Evolutionary conservation across 2,797 vertebrate species (phyloP).

Genomic region (Sitta carolinensis): DNA sequence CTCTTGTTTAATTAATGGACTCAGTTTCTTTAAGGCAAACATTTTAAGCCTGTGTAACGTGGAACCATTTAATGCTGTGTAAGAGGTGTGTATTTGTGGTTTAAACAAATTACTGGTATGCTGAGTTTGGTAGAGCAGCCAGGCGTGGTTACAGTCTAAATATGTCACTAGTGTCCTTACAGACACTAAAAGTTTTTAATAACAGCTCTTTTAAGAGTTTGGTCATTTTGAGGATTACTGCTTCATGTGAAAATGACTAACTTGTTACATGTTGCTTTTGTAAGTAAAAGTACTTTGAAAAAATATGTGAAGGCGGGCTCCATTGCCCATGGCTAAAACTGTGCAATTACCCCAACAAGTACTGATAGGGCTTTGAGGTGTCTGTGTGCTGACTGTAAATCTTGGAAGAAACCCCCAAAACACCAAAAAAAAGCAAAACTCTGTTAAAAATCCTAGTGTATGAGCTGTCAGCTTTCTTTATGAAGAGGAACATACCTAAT

Average conservation of each 20-base stretch:
- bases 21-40: constrained; percentile 55
- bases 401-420: background rate
- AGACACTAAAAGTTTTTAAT: background rate
- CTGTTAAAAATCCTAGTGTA: background rate
- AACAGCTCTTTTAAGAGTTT: background rate
- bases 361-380: background rate
- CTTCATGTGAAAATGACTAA: background rate
- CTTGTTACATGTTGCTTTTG: background rate
- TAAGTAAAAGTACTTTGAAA: background rate
- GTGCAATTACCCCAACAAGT: background rate
- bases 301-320: background rate
- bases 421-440: background rate
- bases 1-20: constrained; percentile 43
- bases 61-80: constrained; percentile 36
- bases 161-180: constrained; percentile 25
- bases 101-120: constrained; percentile 28
- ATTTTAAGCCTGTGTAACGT: constrained; percentile 54
- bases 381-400: background rate
- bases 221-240: background rate
- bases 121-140: constrained; percentile 36
- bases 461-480: background rate
- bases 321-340: background rate
- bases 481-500: fast-evolving
- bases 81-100: constrained; percentile 11
- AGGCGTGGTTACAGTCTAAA: constrained; percentile 25